These are phyloP conservation scores for Riptortus pedestris DNA, from an alignment of 1,140 invertebrate species.

Conservation along the genomic window DNA sequence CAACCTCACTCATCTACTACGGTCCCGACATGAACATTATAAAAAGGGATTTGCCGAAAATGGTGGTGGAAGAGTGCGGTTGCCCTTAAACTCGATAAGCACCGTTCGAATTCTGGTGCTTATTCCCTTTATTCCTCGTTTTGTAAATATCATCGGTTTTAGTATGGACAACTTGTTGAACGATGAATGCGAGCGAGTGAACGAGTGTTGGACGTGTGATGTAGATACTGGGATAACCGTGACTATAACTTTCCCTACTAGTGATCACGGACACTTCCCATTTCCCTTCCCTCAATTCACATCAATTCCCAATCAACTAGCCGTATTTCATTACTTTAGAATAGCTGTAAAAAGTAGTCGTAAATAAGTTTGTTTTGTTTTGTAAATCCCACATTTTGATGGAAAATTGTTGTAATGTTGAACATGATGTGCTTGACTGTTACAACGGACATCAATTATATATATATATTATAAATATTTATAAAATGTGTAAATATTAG, in stretches of 20 bases:
- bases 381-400: slow-evolving; percentile 5
- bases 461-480: neutral
- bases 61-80: slow-evolving; percentile 92
- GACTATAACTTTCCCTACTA: neutral
- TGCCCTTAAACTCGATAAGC: slow-evolving; percentile 51
- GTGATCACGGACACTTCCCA: neutral
- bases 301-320: slow-evolving; percentile 8
- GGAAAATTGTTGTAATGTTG: slow-evolving; percentile 10
- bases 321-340: slow-evolving; percentile 19
- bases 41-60: slow-evolving; percentile 86
- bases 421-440: slow-evolving; percentile 20
- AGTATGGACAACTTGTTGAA: slow-evolving; percentile 6
- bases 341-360: slow-evolving; percentile 17
- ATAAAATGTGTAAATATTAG: slow-evolving; percentile 24
- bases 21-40: slow-evolving; percentile 82
- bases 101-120: neutral
- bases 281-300: too few species aligned
- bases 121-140: neutral
- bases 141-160: slow-evolving; percentile 17
- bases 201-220: too few species aligned
- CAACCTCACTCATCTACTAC: slow-evolving; percentile 88
- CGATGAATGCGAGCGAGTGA: neutral
- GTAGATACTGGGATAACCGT: too few species aligned
- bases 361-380: slow-evolving; percentile 11
- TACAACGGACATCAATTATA: slow-evolving; percentile 21